Conservation (phyloP, 2,888 invertebrate species). For the Caenorhabditis zanzibari region DNA sequence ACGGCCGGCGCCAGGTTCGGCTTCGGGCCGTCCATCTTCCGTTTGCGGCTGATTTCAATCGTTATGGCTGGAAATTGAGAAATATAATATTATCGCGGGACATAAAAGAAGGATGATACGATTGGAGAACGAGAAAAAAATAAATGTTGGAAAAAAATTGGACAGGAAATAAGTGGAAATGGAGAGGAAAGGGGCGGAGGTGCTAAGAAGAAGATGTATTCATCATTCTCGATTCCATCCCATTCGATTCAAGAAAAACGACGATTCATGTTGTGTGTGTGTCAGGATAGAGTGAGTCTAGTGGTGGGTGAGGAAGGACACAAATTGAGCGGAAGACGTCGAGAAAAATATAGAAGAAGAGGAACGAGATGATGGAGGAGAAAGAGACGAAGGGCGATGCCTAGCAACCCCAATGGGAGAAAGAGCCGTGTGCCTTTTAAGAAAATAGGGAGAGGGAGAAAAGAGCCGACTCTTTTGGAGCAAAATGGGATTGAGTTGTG, state of each 20-base stretch:
- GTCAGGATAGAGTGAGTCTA: not conserved
- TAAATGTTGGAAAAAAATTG: conserved; percentile 4
- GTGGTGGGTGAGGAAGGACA: not conserved
- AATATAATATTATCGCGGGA: too few species aligned
- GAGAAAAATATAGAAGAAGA: conserved; percentile 30
- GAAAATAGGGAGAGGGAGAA: not conserved
- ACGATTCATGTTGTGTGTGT: conserved; percentile 36
- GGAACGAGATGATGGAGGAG: not conserved
- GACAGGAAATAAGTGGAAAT: conserved; percentile 1
- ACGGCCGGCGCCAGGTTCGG: conserved; percentile 74
- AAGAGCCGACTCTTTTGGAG: not conserved
- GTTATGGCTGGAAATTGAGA: conserved; percentile 54
- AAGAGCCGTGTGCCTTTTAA: not conserved
- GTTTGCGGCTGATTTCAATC: conserved; percentile 66
- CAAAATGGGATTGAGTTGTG: conserved; percentile 33
- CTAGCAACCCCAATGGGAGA: conserved; percentile 37
- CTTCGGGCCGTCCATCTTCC: conserved; percentile 68
- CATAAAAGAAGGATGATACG: not conserved
- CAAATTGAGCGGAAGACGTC: conserved; percentile 58
- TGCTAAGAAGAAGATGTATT: conserved; percentile 8
- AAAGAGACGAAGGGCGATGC: conserved; percentile 12
- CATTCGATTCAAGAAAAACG: conserved; percentile 1
- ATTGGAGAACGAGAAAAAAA: not conserved
- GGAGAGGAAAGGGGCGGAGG: conserved; percentile 1
- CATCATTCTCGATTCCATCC: conserved; percentile 5